Base-by-base conservation (phyloP, 1,140 invertebrate species). In the Cherax destructor region DNA sequence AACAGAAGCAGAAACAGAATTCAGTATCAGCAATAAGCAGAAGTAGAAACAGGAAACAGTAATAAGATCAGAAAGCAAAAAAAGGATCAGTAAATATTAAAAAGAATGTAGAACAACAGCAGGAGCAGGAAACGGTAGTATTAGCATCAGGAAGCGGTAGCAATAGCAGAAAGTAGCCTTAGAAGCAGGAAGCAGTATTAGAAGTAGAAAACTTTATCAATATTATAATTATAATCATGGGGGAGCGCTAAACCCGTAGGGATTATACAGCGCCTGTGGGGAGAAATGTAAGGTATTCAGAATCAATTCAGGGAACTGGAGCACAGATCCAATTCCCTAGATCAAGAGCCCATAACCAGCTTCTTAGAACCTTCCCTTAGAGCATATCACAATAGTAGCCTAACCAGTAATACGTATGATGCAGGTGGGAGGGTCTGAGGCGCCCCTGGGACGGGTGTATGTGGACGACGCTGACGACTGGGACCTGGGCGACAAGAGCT, bases 391-490 rank as follows among this genome's bases (percentile, higher is more conserved):
- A 77, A 24, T 21, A 11, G 7, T 13, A 13, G 21, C 56, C 7
- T 69, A 18, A 30, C 13, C 30, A 41, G 30, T 41, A 41, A 41
- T 41, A n/a, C 30, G 30, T 41, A 41, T 41, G 30, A 41, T 56
- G 24, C 86, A 88, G 86, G 78, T 59, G 4, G 78, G 77, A 1
- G 86, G 86, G 2, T 80, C 86, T 6, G 86, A 88, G 16, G 86
- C 78, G 3, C 86, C 86, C 4, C 49, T 88, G 6, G 86, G 86
- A 49, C 77, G 86, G 4, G 78, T 88, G n/a, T 88, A 69, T 21
- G 86, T 88, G 0, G 77, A 88, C 4, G 86, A 88, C 21, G 77
- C 86, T 3, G 86, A 88, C n/a, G 86, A 88, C 59, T 88, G 86
- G 77, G 86, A 88, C 59, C 59, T 88, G 21, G 86, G 41, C 0